Evolutionary conservation across 2,797 vertebrate species (phyloP).

Genomic region (Sparus aurata): DNA sequence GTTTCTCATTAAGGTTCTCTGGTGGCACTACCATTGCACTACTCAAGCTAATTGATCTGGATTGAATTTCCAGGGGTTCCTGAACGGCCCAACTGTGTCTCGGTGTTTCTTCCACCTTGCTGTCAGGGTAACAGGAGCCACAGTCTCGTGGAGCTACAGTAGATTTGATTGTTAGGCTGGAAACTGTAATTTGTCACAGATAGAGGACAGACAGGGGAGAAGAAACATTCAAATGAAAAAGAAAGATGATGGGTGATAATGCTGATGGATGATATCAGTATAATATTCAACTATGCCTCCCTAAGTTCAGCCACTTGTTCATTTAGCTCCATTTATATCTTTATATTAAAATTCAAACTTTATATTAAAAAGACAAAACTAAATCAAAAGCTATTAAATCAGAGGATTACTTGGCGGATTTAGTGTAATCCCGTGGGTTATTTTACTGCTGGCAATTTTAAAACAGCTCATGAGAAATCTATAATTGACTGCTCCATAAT

Average conservation of each 20-base stretch:
- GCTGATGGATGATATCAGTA: slow-evolving; percentile 20
- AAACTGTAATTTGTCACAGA: slow-evolving; percentile 16
- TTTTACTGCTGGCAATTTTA: slow-evolving; percentile 72
- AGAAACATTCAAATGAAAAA: slow-evolving; percentile 13
- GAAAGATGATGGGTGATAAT: slow-evolving; percentile 16
- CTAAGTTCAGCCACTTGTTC: slow-evolving; percentile 54
- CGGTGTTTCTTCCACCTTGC: slow-evolving; percentile 44
- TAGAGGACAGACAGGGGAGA: slow-evolving; percentile 1
- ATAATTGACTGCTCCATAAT: slow-evolving; percentile 71
- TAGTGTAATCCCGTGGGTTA: slow-evolving; percentile 66
- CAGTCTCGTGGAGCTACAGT: background rate
- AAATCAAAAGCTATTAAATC: slow-evolving; percentile 77
- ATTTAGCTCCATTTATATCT: slow-evolving; percentile 54
- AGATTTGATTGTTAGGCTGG: slow-evolving; percentile 26
- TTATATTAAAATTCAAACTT: slow-evolving; percentile 62
- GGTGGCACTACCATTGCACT: slow-evolving; percentile 24
- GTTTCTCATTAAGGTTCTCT: slow-evolving; percentile 56
- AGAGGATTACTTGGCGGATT: slow-evolving; percentile 74
- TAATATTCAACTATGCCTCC: slow-evolving; percentile 15
- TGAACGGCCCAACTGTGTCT: slow-evolving; percentile 36
- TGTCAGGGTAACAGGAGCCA: slow-evolving; percentile 33
- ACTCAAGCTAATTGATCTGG: slow-evolving; percentile 58
- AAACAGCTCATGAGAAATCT: slow-evolving; percentile 75
- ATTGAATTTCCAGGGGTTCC: slow-evolving; percentile 50
- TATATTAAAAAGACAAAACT: slow-evolving; percentile 71